Base-by-base conservation (phyloP, 2,797 vertebrate genomes). In the Hozukius guyotensis region DNA sequence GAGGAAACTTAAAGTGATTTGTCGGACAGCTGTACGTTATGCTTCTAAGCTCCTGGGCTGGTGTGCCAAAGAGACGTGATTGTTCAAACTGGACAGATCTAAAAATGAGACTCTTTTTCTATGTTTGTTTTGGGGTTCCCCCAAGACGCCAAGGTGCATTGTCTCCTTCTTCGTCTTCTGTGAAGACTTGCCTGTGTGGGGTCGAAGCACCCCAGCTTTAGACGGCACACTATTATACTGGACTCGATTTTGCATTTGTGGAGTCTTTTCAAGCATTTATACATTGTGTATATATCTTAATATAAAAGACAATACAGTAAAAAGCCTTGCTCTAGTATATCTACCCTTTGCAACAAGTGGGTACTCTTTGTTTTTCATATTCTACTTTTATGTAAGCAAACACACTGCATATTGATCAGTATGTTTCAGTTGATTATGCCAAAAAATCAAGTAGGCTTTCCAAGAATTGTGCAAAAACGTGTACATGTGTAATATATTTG, bases 171-270 rank as follows among this genome's bases (percentile, higher is more conserved):
- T 95, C 5, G 97, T 99, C 98, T 99, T 99, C 98, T 96, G 89
- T 98, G 98, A 99, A 99, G 98, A 98, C 97, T 86, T 85, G 92
- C 95, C 96, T 93, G 91, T 93, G 89, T 91, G 93, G 91, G 91
- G 87, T 84, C 14, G 31, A 88, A 80, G 64, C 92, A 90, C 92
- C 90, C 91, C 87, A 82, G 75, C 85, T 90, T 91, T 85, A 89
- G 80, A 91, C 65, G 93, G 96, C 89, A 95, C 95, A 94, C 87
- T 91, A 92, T 89, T 89, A 91, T 90, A 94, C 88, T 89, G 91
- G 92, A 96, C 96, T 97, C 90, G 75, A 95, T 96, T 93, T 94
- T 94, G 89, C 93, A 94, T 85, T 88, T 92, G 88, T 87, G 90
- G 95, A 95, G 95, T 95, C 89, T 94, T 95, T 96, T 94, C 75